Percentiles rank a stretch among this genome's conserved stretches.
Conservation (phyloP, 2,797 vertebrate species). For the Peromyscus aztecus region DNA sequence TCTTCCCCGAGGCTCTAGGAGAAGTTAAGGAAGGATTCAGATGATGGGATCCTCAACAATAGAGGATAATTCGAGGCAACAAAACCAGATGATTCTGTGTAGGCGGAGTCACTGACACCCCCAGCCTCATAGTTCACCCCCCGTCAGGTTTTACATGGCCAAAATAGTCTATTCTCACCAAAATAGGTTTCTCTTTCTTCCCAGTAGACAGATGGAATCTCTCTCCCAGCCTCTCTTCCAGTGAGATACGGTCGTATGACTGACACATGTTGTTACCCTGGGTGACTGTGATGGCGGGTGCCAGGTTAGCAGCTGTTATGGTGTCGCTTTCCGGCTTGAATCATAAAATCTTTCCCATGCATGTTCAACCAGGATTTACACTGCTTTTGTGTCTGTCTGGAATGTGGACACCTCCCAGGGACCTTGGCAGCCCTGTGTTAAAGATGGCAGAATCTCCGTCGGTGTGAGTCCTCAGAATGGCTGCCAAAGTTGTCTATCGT, state of each 20-base stretch:
- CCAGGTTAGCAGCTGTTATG: not conserved
- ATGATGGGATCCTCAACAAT: not conserved
- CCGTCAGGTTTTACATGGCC: not conserved
- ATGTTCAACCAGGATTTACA: not conserved
- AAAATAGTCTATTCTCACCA: not conserved
- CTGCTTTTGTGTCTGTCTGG: not conserved
- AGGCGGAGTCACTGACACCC: not conserved
- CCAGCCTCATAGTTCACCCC: not conserved
- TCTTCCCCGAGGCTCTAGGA: not conserved
- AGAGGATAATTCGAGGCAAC: not conserved
- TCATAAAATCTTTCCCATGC: not conserved
- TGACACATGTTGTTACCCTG: not conserved
- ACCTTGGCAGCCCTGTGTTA: not conserved
- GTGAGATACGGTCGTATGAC: not conserved
- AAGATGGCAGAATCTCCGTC: not conserved
- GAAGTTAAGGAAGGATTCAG: conserved; percentile 14
- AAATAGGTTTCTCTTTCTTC: not conserved
- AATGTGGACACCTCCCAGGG: not conserved
- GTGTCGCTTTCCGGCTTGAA: not conserved
- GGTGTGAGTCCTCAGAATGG: not conserved
- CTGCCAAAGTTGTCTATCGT: not conserved
- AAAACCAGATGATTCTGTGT: not conserved
- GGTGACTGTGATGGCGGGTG: not conserved
- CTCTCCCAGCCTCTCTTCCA: not conserved
- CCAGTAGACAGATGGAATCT: not conserved